Evolutionary conservation across 2,888 invertebrate genomes (phyloP).

Genomic region (Ferrisia virgata): DNA sequence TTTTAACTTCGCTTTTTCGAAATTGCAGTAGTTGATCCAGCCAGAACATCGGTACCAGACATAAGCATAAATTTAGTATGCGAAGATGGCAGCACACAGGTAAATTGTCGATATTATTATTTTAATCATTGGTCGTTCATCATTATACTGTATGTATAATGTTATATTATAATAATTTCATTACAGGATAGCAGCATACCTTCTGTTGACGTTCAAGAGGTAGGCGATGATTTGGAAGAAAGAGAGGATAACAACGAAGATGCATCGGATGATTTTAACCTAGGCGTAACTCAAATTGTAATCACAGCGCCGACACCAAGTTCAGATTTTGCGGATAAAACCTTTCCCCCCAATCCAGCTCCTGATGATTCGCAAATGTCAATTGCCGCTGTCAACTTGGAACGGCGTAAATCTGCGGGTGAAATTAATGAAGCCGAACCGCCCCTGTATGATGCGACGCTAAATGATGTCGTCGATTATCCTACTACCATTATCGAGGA

Average conservation of each 20-base stretch:
- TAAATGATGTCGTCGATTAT: conserved; percentile 45
- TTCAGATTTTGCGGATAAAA: conserved; percentile 78
- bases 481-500: conserved; percentile 48
- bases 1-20: conserved; percentile 15
- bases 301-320: conserved; percentile 92
- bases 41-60: conserved; percentile 29
- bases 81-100: conserved; percentile 32
- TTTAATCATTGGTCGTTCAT: neutral
- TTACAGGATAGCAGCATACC: conserved; percentile 13
- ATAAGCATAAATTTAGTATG: conserved; percentile 39
- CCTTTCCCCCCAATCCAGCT: conserved; percentile 63
- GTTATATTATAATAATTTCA: neutral
- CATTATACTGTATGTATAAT: neutral
- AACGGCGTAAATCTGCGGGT: conserved; percentile 50
- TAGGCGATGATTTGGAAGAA: neutral
- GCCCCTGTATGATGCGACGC: conserved; percentile 46
- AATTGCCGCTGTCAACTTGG: conserved; percentile 33
- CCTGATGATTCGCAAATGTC: conserved; percentile 49
- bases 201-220: conserved; percentile 10
- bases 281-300: conserved; percentile 84
- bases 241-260: conserved; percentile 53
- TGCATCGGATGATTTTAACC: conserved; percentile 57
- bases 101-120: neutral
- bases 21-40: neutral
- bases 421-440: conserved; percentile 48